These are phyloP conservation scores for Hylaeus volcanicus DNA, from an alignment of 1,140 invertebrate genomes.

Conservation along the genomic window DNA sequence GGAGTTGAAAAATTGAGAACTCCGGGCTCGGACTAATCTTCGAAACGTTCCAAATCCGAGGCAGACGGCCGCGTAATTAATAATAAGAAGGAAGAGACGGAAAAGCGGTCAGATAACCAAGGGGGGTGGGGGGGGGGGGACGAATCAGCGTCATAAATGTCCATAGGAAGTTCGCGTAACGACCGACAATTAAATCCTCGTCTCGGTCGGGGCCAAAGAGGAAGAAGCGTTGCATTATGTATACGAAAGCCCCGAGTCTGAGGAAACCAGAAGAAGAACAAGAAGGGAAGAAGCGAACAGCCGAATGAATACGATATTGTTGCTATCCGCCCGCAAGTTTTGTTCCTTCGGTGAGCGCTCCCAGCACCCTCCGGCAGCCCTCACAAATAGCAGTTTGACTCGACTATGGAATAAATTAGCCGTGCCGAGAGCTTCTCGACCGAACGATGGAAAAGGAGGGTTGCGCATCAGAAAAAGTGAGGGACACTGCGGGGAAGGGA, in stretches of 20 bases:
- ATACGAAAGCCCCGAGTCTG: conserved; percentile 35
- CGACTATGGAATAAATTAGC: conserved; percentile 69
- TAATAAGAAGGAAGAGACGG: background rate
- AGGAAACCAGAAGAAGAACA: background rate
- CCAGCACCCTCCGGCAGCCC: conserved; percentile 10
- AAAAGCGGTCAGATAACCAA: background rate
- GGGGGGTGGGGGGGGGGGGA: background rate
- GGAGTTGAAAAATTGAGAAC: conserved; percentile 1
- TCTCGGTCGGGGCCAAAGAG: conserved; percentile 25
- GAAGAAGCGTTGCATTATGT: conserved; percentile 57
- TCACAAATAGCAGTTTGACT: conserved; percentile 64
- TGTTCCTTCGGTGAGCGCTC: conserved; percentile 19
- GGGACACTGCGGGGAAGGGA: background rate
- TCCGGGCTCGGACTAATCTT: background rate
- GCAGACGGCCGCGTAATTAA: background rate
- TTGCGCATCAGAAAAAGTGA: conserved; percentile 3
- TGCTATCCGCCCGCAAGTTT: conserved; percentile 61
- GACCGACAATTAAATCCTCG: conserved; percentile 67
- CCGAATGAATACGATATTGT: conserved; percentile 71
- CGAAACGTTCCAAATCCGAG: background rate
- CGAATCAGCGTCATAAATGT: conserved; percentile 39
- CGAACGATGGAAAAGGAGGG: conserved; percentile 5
- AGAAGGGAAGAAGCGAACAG: conserved; percentile 35
- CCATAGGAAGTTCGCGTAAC: conserved; percentile 42
- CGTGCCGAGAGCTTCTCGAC: conserved; percentile 39